Percentiles rank a stretch among this genome's conserved stretches.
These are phyloP conservation scores for Lophotis ruficrista DNA, from an alignment of 2,113 vertebrate species.

Conservation along the genomic window DNA sequence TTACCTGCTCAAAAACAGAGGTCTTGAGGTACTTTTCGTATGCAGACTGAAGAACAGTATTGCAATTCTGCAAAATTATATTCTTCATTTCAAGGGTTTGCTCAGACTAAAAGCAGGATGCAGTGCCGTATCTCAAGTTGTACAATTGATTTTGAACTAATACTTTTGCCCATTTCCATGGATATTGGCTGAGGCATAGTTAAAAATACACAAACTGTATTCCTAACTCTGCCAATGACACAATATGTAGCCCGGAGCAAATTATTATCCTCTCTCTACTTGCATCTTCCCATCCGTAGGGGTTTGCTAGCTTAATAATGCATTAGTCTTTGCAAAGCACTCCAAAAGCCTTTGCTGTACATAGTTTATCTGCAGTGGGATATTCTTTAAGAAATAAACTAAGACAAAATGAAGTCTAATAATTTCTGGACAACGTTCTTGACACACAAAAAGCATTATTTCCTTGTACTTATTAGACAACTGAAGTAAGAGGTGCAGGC, in stretches of 20 bases:
- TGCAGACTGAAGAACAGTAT: not conserved
- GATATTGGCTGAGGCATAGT: not conserved
- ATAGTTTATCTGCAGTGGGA: not conserved
- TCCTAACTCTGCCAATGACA: not conserved
- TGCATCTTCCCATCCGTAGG: not conserved
- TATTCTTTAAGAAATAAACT: not conserved
- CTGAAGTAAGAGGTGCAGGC: not conserved
- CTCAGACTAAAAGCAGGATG: not conserved
- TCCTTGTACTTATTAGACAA: not conserved
- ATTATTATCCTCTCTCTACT: not conserved
- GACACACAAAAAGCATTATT: not conserved
- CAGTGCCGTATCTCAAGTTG: not conserved
- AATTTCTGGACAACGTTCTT: not conserved
- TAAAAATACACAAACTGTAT: not conserved
- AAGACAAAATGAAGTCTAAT: not conserved
- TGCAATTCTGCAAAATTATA: not conserved
- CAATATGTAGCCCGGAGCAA: not conserved
- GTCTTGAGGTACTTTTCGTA: not conserved
- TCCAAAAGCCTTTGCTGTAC: not conserved
- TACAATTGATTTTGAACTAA: not conserved
- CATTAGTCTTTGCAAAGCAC: conserved; percentile 6
- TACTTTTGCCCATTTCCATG: not conserved
- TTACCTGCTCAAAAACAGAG: not conserved
- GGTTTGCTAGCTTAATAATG: conserved; percentile 21
- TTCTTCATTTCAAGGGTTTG: not conserved